A percentile compares a stretch with the other conserved stretches of the same genome.
These are phyloP conservation scores for Pycnomerus fuliginosus DNA, from an alignment of 2,888 invertebrate genomes.

Conservation along the genomic window DNA sequence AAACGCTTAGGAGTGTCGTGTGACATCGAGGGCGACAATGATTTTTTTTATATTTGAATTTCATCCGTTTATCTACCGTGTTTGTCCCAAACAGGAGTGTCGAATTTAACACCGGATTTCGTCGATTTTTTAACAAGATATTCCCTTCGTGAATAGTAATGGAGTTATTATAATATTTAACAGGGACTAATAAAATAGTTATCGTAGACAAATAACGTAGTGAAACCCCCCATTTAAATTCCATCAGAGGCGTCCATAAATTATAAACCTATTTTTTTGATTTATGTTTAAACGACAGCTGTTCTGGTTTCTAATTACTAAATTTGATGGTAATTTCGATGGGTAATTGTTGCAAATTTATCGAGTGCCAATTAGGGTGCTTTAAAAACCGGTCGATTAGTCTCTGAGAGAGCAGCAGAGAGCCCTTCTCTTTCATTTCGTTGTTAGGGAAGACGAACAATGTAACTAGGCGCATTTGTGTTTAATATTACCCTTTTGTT, in stretches of 20 bases:
- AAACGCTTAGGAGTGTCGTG: background rate
- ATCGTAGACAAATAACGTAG: background rate
- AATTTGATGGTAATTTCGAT: too few species aligned
- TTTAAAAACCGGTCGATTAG: conserved; percentile 8
- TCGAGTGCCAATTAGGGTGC: conserved; percentile 8
- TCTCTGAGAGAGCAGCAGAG: too few species aligned
- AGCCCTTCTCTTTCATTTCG: conserved; percentile 14
- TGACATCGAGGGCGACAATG: too few species aligned
- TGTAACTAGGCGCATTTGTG: conserved; percentile 30
- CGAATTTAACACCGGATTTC: conserved; percentile 34
- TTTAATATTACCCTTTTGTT: conserved; percentile 32
- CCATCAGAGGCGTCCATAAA: too few species aligned
- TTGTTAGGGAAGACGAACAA: conserved; percentile 28
- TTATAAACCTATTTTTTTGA: too few species aligned
- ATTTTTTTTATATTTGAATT: conserved; percentile 30
- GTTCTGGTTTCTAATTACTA: too few species aligned
- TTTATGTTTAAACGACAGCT: too few species aligned
- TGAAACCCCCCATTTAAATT: background rate
- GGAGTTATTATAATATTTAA: background rate
- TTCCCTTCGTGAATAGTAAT: background rate
- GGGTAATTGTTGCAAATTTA: too few species aligned
- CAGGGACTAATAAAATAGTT: background rate
- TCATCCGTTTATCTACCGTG: conserved; percentile 37
- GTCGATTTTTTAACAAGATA: background rate
- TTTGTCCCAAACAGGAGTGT: conserved; percentile 48